These are phyloP conservation scores for Rhynchotus rufescens DNA, from an alignment of 2,797 vertebrate species.

Conservation along the genomic window DNA sequence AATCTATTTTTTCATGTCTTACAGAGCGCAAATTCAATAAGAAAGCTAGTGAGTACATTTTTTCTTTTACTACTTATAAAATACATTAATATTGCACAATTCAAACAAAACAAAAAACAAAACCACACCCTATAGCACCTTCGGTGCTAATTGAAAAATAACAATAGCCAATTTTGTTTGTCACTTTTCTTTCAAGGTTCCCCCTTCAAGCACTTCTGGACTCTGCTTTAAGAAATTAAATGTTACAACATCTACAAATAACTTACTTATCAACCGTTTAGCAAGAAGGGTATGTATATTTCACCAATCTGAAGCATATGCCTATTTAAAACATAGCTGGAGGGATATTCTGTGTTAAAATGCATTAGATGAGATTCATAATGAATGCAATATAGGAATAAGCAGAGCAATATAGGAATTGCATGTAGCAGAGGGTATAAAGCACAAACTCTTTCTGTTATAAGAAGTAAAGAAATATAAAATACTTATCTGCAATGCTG, in stretches of 20 bases:
- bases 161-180: not conserved
- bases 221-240: slow-evolving; percentile 97
- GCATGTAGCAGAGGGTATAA: not conserved
- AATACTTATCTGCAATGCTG: not conserved
- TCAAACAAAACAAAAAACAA: not conserved
- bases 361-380: not conserved
- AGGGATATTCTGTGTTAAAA: not conserved
- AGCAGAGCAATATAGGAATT: not conserved
- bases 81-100: not conserved
- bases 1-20: slow-evolving; percentile 71
- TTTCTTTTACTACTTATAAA: slow-evolving; percentile 5
- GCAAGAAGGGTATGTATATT: slow-evolving; percentile 88
- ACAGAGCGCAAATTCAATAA: slow-evolving; percentile 94
- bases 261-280: slow-evolving; percentile 90
- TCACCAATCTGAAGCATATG: not conserved
- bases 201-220: slow-evolving; percentile 89
- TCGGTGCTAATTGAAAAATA: not conserved
- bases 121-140: not conserved
- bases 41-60: slow-evolving; percentile 88
- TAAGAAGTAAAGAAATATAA: not conserved
- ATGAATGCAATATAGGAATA: not conserved
- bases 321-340: not conserved
- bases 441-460: not conserved
- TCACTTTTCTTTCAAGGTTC: slow-evolving; percentile 80
- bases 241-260: slow-evolving; percentile 87